A percentile compares a stretch with the other conserved stretches of the same genome.
Conservation (phyloP, 2,888 invertebrate genomes). For the Stenichneumon culpator region DNA sequence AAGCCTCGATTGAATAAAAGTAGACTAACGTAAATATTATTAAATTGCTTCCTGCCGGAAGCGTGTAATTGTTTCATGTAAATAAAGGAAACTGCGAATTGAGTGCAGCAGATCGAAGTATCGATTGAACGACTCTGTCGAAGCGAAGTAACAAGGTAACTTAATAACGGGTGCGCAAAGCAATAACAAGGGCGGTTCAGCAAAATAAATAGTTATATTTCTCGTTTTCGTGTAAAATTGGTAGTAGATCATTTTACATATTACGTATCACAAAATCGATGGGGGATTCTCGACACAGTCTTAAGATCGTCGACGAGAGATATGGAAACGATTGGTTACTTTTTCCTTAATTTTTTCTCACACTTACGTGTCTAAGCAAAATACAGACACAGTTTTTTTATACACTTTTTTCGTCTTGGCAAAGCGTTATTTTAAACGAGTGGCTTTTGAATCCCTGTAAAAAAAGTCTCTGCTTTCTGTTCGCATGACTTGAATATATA, state of each 20-base stretch:
- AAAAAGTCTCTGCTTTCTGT: slow-evolving; percentile 12
- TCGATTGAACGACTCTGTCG: neutral
- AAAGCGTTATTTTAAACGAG: slow-evolving; percentile 14
- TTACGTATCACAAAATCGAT: slow-evolving; percentile 52
- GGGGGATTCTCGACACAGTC: slow-evolving; percentile 5
- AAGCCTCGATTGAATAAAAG: slow-evolving; percentile 12
- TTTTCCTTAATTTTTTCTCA: neutral
- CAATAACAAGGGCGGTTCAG: slow-evolving; percentile 15
- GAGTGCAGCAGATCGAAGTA: neutral
- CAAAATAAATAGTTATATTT: slow-evolving; percentile 66
- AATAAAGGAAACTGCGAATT: slow-evolving; percentile 51
- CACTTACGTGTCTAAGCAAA: slow-evolving; percentile 15
- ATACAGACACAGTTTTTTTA: neutral
- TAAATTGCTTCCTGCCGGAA: slow-evolving; percentile 9
- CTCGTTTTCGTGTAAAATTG: slow-evolving; percentile 37
- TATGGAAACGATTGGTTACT: slow-evolving; percentile 11
- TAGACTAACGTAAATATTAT: slow-evolving; percentile 55
- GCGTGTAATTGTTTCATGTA: slow-evolving; percentile 50
- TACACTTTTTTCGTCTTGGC: slow-evolving; percentile 19
- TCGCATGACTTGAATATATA: slow-evolving; percentile 47
- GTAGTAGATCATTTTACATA: slow-evolving; percentile 28
- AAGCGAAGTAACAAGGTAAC: neutral
- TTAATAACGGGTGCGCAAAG: neutral
- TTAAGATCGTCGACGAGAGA: slow-evolving; percentile 24
- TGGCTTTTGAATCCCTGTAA: slow-evolving; percentile 38